phyloP scores from a whole-genome alignment of 2,113 vertebrate genomes.

The Oreochromis niloticus region DNA sequence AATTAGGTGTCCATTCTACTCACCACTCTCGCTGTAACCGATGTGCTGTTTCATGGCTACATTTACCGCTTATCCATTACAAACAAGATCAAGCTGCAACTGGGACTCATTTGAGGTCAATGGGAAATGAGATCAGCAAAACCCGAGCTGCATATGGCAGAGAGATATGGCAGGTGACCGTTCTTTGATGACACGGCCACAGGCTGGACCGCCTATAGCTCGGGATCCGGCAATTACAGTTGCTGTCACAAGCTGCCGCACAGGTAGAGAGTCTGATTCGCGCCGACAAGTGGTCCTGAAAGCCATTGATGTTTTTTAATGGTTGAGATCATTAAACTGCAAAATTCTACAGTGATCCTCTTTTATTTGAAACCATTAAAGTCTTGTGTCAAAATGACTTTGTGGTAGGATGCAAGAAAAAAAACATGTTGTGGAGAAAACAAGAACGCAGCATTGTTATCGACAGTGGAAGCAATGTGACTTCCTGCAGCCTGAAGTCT shows the following conservation, averaged over 20 bases:
- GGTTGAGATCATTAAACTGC: slow-evolving; percentile 3
- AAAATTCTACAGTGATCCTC: background rate
- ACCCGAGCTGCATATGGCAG: slow-evolving; percentile 8
- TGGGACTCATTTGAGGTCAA: slow-evolving; percentile 55
- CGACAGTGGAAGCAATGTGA: background rate
- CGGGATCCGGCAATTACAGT: slow-evolving; percentile 21
- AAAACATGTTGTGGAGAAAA: background rate
- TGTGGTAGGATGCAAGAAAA: background rate
- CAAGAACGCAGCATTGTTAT: background rate
- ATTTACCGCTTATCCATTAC: slow-evolving; percentile 55
- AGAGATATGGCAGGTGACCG: slow-evolving; percentile 31
- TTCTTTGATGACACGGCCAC: slow-evolving; percentile 35
- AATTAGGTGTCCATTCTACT: slow-evolving; percentile 47
- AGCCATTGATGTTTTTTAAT: background rate
- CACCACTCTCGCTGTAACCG: slow-evolving; percentile 27
- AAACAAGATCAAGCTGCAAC: slow-evolving; percentile 63
- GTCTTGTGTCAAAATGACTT: background rate
- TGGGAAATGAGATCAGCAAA: slow-evolving; percentile 50
- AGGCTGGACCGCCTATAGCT: background rate
- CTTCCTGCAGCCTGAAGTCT: background rate
- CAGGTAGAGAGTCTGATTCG: background rate
- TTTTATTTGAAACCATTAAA: slow-evolving; percentile 16
- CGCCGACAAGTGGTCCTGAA: background rate
- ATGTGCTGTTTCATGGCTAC: slow-evolving; percentile 44
- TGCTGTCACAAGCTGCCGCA: background rate